A percentile compares a stretch with the other conserved stretches of the same genome.
phyloP scores from a whole-genome alignment of 2,113 vertebrate species.

The Gila orcuttii region DNA sequence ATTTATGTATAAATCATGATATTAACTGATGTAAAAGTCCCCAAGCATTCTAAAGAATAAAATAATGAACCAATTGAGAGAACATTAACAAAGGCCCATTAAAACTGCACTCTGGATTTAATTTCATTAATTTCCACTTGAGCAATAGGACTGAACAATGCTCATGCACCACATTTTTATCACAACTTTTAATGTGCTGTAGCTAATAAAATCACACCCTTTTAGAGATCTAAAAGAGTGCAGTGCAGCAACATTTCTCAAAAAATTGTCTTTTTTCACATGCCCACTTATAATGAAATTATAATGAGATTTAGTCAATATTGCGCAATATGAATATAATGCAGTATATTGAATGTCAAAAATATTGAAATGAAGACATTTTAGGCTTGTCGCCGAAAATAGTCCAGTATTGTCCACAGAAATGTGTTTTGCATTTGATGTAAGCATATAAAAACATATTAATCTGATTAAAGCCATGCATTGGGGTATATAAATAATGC shows the following conservation, averaged over 20 bases:
- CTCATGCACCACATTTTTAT: neutral
- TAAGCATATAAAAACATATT: too few species aligned
- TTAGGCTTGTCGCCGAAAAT: too few species aligned
- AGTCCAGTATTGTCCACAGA: too few species aligned
- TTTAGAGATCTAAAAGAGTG: slow-evolving; percentile 3
- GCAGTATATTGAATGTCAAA: too few species aligned
- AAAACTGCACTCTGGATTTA: neutral
- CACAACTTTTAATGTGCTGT: neutral
- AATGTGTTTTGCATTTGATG: too few species aligned
- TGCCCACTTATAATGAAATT: neutral
- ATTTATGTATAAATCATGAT: neutral
- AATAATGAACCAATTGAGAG: neutral
- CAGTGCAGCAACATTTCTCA: neutral
- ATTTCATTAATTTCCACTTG: neutral
- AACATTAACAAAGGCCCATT: neutral
- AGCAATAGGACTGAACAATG: neutral
- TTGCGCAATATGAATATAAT: too few species aligned
- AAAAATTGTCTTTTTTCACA: neutral
- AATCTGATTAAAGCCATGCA: too few species aligned
- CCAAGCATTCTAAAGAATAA: neutral
- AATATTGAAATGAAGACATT: too few species aligned
- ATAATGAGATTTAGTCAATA: too few species aligned
- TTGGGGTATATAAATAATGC: too few species aligned
- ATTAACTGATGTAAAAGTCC: too few species aligned
- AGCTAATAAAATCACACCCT: slow-evolving; percentile 4